These are phyloP conservation scores for Globia sparganii DNA, from an alignment of 2,888 invertebrate species.

Conservation along the genomic window DNA sequence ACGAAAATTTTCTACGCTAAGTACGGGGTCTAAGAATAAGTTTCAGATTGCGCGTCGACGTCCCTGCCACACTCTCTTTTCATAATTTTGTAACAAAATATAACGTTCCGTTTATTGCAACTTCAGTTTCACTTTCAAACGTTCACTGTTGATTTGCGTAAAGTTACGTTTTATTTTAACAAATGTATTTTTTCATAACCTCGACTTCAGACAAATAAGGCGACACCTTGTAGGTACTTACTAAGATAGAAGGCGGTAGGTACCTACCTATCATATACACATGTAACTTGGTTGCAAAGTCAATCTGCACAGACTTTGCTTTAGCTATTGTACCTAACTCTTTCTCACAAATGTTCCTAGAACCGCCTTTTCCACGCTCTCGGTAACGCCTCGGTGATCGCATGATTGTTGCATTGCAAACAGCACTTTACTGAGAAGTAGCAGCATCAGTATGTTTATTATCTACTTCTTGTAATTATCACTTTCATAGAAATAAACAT, in stretches of 20 bases:
- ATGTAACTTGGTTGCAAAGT: background rate
- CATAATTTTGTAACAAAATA: too few relatives aligned
- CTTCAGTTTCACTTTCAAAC: background rate
- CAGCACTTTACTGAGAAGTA: constrained; percentile 47
- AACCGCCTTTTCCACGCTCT: constrained; percentile 49
- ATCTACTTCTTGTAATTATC: constrained; percentile 34
- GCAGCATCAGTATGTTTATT: constrained; percentile 39
- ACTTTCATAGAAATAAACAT: constrained; percentile 31
- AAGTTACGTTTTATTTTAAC: too few relatives aligned
- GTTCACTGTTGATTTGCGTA: too few relatives aligned
- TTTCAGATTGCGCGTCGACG: fast-evolving
- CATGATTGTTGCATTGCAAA: constrained; percentile 49
- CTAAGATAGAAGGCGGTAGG: background rate
- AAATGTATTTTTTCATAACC: too few relatives aligned
- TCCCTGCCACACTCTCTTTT: too few relatives aligned
- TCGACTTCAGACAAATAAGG: too few relatives aligned
- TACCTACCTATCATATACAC: too few relatives aligned
- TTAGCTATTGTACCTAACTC: constrained; percentile 42
- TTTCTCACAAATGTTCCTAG: constrained; percentile 50
- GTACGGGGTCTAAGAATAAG: too few relatives aligned
- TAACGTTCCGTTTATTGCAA: background rate
- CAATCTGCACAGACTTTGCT: constrained; percentile 4
- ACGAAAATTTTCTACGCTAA: too few relatives aligned
- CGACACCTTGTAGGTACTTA: too few relatives aligned
- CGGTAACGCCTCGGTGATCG: constrained; percentile 56